These are phyloP conservation scores for Idaea straminata DNA, from an alignment of 2,888 invertebrate genomes.

Conservation along the genomic window DNA sequence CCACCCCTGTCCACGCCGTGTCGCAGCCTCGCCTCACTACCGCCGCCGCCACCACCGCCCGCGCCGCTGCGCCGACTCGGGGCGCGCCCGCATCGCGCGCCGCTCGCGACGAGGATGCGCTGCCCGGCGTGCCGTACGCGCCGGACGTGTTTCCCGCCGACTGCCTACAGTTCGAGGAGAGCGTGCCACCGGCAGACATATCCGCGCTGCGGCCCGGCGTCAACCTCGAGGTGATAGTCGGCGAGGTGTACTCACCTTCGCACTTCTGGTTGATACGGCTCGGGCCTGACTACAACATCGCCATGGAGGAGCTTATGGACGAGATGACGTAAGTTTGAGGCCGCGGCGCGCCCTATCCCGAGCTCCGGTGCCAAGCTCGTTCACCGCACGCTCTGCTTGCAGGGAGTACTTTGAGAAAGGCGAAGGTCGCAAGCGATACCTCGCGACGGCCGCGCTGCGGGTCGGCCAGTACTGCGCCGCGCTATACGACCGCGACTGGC, in stretches of 20 bases:
- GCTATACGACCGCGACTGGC: conserved; percentile 71
- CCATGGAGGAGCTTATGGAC: conserved; percentile 73
- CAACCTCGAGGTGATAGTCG: conserved; percentile 65
- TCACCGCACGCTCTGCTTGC: conserved; percentile 11
- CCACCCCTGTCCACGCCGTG: conserved; percentile 70
- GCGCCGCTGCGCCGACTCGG: conserved; percentile 50
- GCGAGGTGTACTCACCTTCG: conserved; percentile 79
- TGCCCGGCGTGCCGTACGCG: conserved; percentile 77
- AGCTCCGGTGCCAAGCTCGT: too few species aligned
- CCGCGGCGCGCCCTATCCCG: background rate
- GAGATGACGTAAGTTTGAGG: conserved; percentile 65
- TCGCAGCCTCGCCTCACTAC: conserved; percentile 52
- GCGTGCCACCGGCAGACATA: conserved; percentile 43
- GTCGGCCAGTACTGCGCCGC: conserved; percentile 41
- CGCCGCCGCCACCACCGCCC: conserved; percentile 34
- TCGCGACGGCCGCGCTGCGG: conserved; percentile 19
- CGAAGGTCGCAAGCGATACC: too few species aligned
- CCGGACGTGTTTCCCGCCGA: conserved; percentile 67
- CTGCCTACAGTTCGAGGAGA: conserved; percentile 63
- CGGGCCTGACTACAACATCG: conserved; percentile 46
- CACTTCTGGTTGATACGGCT: conserved; percentile 79
- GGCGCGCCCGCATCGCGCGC: conserved; percentile 72
- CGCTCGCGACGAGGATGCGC: conserved; percentile 67
- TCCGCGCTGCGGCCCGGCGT: conserved; percentile 38
- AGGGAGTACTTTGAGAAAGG: conserved; percentile 50